Base-by-base conservation (phyloP, 2,113 vertebrate genomes). In the Calypte anna region DNA sequence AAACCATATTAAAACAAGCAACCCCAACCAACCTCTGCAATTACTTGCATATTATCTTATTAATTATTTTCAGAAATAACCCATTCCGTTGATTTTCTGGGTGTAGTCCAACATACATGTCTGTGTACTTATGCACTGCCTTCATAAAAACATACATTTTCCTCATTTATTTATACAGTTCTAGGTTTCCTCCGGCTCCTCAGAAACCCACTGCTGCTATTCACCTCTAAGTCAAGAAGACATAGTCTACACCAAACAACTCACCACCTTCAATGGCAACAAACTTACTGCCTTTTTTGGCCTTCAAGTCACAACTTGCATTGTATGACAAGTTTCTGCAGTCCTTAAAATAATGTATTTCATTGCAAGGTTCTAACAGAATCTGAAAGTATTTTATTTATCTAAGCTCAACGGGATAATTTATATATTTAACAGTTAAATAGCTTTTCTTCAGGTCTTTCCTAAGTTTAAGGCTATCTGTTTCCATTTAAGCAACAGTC, bases 401-500 rank as follows among this genome's bases (percentile, higher is more conserved):
- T 68, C 92, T 88, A 96, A 61, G 82, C 31, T 78, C 81, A 93
- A 70, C 86, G 6, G 24, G 12, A 90, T 95, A 92, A 86, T 93
- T 95, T 74, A 43, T 62, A n/a, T 54, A 67, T 94, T 91, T 87
- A 94, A 92, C 5, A 25, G 86, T 95, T 88, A 94, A 86, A 88
- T 10, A 94, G 67, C 70, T 96, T 96, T 97, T 89, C 82, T 96
- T 90, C 73, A 93, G 38, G 82, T 94, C 69, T 76, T 92, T 96
- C 75, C 77, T 76, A 93, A 95, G 69, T 85, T 94, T 69, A 88
- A 77, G 30, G 66, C 77, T 97, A 92, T 97, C 95, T 97, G 97
- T 96, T 98, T 98, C 96, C 91, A 97, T 93, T 96, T 97, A 97
- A 76, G 67, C 76, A 95, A 91, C 21, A 80, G 54, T 89, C 74